A percentile compares a stretch with the other conserved stretches of the same genome.
These are phyloP conservation scores for Cataglyphis altisquamis DNA, from an alignment of 2,888 invertebrate genomes.

Conservation along the genomic window DNA sequence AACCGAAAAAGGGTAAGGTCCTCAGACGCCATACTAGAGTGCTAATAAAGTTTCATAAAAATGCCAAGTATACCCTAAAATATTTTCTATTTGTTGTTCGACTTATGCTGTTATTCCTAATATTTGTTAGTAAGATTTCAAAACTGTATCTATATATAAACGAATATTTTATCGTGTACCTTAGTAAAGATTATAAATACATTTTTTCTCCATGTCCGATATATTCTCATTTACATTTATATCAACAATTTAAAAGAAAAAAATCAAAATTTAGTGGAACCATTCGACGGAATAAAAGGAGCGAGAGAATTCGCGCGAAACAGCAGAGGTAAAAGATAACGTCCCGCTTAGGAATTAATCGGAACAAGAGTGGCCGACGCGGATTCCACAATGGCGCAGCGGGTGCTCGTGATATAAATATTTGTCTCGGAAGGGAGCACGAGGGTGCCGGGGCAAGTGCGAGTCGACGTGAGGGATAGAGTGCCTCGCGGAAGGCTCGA, in stretches of 20 bases:
- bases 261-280: not conserved
- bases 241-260: not conserved
- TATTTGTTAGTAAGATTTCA: no score
- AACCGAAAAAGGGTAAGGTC: not conserved
- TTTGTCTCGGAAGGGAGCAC: constrained; percentile 79
- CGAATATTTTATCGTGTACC: not conserved
- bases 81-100: not conserved
- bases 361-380: constrained; percentile 69
- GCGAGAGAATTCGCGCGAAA: not conserved
- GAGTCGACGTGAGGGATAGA: constrained; percentile 48
- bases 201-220: not conserved
- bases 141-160: not conserved
- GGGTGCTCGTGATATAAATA: constrained; percentile 83
- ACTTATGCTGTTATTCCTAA: no score
- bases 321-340: constrained; percentile 42
- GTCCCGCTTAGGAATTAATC: constrained; percentile 64
- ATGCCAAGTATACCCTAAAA: not conserved
- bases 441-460: constrained; percentile 60
- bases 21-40: not conserved
- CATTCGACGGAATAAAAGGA: not conserved
- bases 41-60: not conserved
- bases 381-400: constrained; percentile 79
- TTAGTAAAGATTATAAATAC: not conserved
- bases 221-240: not conserved
- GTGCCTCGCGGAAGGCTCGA: constrained; percentile 54